Base-by-base conservation (phyloP, 2,113 vertebrate genomes). In the Heliornis fulica region DNA sequence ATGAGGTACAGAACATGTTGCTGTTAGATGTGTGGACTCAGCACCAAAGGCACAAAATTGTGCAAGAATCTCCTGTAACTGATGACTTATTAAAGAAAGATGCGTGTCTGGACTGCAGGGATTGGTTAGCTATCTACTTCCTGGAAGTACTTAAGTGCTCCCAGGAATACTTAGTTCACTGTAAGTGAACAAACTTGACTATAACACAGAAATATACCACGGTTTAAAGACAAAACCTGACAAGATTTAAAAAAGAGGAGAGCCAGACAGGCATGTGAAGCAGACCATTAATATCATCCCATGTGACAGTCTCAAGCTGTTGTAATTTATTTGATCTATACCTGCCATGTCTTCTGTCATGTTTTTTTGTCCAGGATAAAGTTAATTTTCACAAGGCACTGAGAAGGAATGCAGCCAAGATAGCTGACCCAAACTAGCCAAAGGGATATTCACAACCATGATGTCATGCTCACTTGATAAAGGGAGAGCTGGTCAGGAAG, bases 71-170 rank as follows among this genome's bases (percentile, higher is more conserved):
- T 66, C 64, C n/a, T 60, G 54, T 77, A 77, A 84, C 51, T 53
- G 66, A 80, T 86, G 83, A 95, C 48, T 79, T 91, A 89, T 83
- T 86, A 86, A 95, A 85, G 70, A 41, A 60, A 89, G 81, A 54
- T 91, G 77, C 84, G 72, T 64, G 83, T 70, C 69, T 69, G 54
- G 63, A 65, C 69, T 61, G 26, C 50, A 64, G 23, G 45, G 45
- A 22, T 11, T 72, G 26, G 38, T 66, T 94, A 83, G 72, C 65
- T 78, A 71, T 15, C 60, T 82, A 20, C 60, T 92, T 91, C 82
- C 77, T 93, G 61, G 78, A 94, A 87, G 78, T 50, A 84, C 65
- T 81, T 72, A 25, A 82, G 41, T 38, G 38, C 70, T 94, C 51
- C 5, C 34, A 75, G 65, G 40, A 89, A 46, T 32, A 65, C 40